Conservation (phyloP, 1,140 invertebrate genomes). For the Xylocopa sonorina region DNA sequence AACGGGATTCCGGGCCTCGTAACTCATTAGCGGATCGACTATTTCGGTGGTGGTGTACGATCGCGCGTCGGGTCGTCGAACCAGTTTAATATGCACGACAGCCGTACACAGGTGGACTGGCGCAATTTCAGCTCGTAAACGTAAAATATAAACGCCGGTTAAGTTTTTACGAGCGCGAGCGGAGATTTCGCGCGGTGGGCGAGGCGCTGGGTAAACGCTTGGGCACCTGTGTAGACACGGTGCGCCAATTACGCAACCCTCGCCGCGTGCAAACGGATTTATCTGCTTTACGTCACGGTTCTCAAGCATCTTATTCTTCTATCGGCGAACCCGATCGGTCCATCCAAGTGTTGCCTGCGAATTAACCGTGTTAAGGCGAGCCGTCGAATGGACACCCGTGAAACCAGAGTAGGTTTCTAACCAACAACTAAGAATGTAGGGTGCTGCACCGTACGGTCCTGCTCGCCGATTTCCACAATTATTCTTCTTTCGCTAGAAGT, state of each 20-base stretch:
- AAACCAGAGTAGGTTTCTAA: background rate
- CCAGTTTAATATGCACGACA: slow-evolving; percentile 36
- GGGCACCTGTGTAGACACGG: slow-evolving; percentile 16
- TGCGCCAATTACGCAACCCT: slow-evolving; percentile 1
- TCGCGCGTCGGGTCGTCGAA: slow-evolving; percentile 31
- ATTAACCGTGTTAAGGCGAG: background rate
- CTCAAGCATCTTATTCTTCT: background rate
- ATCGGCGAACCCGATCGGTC: background rate
- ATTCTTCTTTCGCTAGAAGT: too few species aligned
- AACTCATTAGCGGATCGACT: slow-evolving; percentile 42
- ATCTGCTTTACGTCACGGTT: background rate
- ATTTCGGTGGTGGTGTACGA: slow-evolving; percentile 38
- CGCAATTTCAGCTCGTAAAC: slow-evolving; percentile 55
- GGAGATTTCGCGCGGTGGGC: slow-evolving; percentile 13
- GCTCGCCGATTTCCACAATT: too few species aligned
- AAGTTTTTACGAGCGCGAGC: slow-evolving; percentile 46
- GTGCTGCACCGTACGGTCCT: too few species aligned
- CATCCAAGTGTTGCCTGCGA: background rate
- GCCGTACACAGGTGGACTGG: slow-evolving; percentile 3
- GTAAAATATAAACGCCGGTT: slow-evolving; percentile 53
- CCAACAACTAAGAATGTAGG: too few species aligned
- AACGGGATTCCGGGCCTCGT: slow-evolving; percentile 30
- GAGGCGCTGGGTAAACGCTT: slow-evolving; percentile 2
- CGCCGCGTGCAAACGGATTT: background rate
- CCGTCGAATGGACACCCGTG: background rate